Base-by-base conservation (phyloP, 2,113 vertebrate genomes). In the Willisornis vidua region DNA sequence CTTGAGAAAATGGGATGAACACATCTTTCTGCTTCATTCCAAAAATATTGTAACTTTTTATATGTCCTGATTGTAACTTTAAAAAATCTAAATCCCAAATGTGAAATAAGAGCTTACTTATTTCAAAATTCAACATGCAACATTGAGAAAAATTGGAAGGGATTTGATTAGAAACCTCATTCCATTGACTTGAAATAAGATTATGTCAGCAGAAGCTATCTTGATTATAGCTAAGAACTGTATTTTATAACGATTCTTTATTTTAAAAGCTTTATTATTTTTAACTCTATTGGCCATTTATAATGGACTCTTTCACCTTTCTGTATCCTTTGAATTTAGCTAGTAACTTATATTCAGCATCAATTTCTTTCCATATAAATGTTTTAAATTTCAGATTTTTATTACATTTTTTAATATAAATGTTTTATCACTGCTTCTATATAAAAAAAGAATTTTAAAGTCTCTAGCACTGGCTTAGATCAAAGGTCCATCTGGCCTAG, bases 121-220 rank as follows among this genome's bases (percentile, higher is more conserved):
- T 81, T 90, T 86, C n/a, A 88, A 86, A 94, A 89, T 77, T 84
- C 55, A 86, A 87, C 23, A 74, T n/a, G 46, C 51, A 89, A 46
- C 5, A 4, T 25, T 61, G 74, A 3, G 1, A 70, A 82, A 93
- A 90, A 61, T 3, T 70, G n/a, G 63, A 89, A 92, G 86, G n/a
- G 59, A 86, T 25, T 14, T 3, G n/a, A 84, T 92, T 81, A 94
- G 89, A 82, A 92, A 79, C n/a, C 7, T 2, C 46, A 84, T 92
- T 80, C 59, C 80, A 37, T 12, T 84, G 31, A 48, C 18, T n/a
- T 66, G 41, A 92, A 95, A 65, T 90, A 77, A 80, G 51, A 91
- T 87, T 90, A 95, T 20, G 19, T 39, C 96, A 80, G 87, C 93
- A 95, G 59, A 68, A 83, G 7, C 28, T 86, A 45, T 41, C n/a